Evolutionary conservation across 2,113 vertebrate species (phyloP), one percentile per base, ranked within the genome.

Genomic region (Steatornis caripensis): DNA sequence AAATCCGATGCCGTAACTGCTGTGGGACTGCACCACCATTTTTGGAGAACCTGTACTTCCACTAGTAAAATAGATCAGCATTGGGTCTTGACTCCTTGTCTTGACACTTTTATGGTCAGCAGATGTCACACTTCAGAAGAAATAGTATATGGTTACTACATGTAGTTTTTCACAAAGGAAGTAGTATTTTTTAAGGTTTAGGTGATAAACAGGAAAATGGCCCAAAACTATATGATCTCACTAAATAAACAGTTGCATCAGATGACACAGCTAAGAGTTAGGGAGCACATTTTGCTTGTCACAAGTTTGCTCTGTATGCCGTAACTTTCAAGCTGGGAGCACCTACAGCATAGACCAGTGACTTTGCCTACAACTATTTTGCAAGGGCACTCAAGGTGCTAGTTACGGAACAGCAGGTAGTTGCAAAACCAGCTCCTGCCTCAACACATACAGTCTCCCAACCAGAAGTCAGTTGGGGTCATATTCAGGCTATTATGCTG

Each of bases 41-140:
- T 99, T 99, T 74, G 98, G 99, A 17, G 95, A 81, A 6, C 98
- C 98, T 0, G 98, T 99, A 9, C 98, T 99, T 66, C 98, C 99
- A 6, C 99, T 99, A 23, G 98, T 99, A 80, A 99, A 99, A 95
- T 98, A 98, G 48, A 99, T 97, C 13, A 98, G 77, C 97, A 98
- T 95, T 2, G 98, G 77, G 18, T 99, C 98, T 16, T 71, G 54
- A 45, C 98, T 98, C 76, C 91, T 98, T 4, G 98, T 98, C 93
- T 95, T 95, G 41, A 98, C 78, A 34, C 98, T 98, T 11, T 77
- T 75, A 34, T 98, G 98, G 30, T 98, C 95, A 77, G 95, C 62
- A 75, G 98, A 97, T 36, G 97, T 97, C 29, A 74, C 92, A 69
- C 99, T 99, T 84, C 43, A 97, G 94, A 95, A 94, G 21, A 84